These are phyloP conservation scores for Chironomus tentans DNA, from an alignment of 2,888 invertebrate genomes.

Conservation along the genomic window DNA sequence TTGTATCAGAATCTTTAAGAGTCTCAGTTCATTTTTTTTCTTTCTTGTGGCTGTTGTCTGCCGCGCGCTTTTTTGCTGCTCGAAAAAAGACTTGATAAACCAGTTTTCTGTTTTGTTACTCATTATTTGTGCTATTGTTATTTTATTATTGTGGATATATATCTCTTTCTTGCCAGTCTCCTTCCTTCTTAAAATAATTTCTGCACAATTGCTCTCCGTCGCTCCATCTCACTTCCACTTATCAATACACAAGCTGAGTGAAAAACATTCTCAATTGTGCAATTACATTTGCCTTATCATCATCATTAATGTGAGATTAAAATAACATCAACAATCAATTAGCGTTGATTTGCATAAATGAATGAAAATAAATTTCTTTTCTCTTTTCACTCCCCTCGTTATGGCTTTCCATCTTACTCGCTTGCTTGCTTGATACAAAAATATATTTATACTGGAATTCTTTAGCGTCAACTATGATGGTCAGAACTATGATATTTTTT, in stretches of 20 bases:
- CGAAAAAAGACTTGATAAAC: constrained; percentile 14
- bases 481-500: no score
- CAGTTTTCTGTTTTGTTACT: constrained; percentile 5
- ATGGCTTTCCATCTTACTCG: no score
- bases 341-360: constrained; percentile 1
- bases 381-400: not conserved
- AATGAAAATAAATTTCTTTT: no score
- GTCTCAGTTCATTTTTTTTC: not conserved
- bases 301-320: not conserved
- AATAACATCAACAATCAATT: constrained; percentile 12
- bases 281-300: not conserved
- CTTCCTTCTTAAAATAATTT: not conserved
- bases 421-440: not conserved
- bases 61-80: constrained; percentile 1
- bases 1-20: not conserved
- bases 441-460: no score
- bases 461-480: no score
- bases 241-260: not conserved
- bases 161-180: no score
- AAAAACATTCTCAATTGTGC: not conserved
- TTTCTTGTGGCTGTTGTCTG: constrained; percentile 10
- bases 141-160: not conserved
- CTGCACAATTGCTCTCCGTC: not conserved
- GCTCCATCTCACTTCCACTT: not conserved
- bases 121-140: constrained; percentile 1